phyloP scores from a whole-genome alignment of 1,140 invertebrate genomes.

The Eupeodes corollae region DNA sequence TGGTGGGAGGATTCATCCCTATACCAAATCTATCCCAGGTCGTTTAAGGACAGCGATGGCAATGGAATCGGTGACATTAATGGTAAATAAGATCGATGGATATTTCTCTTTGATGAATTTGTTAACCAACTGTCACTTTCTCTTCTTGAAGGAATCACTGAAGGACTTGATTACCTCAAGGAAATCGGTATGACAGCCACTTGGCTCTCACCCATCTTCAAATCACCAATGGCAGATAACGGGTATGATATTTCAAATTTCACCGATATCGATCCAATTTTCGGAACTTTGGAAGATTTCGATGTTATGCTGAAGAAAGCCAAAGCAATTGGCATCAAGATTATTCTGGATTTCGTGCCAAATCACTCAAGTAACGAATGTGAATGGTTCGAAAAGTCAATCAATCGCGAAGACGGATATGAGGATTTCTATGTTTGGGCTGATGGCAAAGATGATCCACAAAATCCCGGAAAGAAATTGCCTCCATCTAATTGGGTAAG shows the following conservation, averaged over 20 bases:
- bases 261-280: constrained; percentile 43
- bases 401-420: constrained; percentile 39
- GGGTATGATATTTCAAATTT: constrained; percentile 59
- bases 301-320: constrained; percentile 38
- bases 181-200: constrained; percentile 42
- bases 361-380: constrained; percentile 58
- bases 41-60: constrained; percentile 65
- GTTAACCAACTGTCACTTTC: constrained; percentile 34
- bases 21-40: constrained; percentile 70
- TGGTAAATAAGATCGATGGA: constrained; percentile 6
- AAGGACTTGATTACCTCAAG: constrained; percentile 43
- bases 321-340: constrained; percentile 26
- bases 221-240: constrained; percentile 48
- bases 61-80: constrained; percentile 68
- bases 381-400: constrained; percentile 51
- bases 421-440: constrained; percentile 59
- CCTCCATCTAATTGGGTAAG: constrained; percentile 44
- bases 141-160: constrained; percentile 29
- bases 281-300: constrained; percentile 55
- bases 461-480: background rate
- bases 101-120: no score
- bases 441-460: constrained; percentile 22
- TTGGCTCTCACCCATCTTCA: constrained; percentile 47
- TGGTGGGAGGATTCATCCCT: constrained; percentile 66
- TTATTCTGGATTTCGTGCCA: constrained; percentile 59